Percentiles rank a stretch among this genome's conserved stretches.
These are phyloP conservation scores for Lota lota DNA, from an alignment of 2,113 vertebrate species.

Conservation along the genomic window DNA sequence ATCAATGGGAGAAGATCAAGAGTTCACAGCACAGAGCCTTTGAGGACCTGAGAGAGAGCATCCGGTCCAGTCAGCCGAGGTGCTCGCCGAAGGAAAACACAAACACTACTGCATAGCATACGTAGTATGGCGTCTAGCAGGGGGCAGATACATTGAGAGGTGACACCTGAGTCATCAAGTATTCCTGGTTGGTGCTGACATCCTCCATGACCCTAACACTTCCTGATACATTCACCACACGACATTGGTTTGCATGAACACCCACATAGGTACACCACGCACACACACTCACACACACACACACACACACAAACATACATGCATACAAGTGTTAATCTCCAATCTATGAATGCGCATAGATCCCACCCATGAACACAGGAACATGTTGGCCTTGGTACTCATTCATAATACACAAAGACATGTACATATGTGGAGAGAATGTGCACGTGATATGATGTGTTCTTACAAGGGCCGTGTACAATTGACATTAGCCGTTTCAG, in stretches of 20 bases:
- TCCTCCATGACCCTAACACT: no score
- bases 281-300: neutral
- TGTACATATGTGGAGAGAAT: neutral
- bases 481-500: no score
- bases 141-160: neutral
- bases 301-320: neutral
- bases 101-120: no score
- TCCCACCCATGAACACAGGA: neutral
- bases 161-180: neutral
- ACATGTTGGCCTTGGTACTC: neutral
- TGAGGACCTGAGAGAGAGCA: no score
- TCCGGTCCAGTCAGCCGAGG: no score
- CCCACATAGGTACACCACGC: neutral
- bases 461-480: no score
- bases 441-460: neutral
- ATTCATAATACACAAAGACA: neutral
- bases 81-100: no score
- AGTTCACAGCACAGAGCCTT: no score
- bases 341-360: neutral
- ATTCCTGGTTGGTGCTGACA: neutral
- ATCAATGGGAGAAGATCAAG: slow-evolving; percentile 39
- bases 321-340: neutral
- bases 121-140: no score
- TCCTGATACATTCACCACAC: no score
- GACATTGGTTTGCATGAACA: neutral